A percentile compares a stretch with the other conserved stretches of the same genome.
These are phyloP conservation scores for Elegia similella DNA, from an alignment of 2,888 invertebrate genomes.

Conservation along the genomic window DNA sequence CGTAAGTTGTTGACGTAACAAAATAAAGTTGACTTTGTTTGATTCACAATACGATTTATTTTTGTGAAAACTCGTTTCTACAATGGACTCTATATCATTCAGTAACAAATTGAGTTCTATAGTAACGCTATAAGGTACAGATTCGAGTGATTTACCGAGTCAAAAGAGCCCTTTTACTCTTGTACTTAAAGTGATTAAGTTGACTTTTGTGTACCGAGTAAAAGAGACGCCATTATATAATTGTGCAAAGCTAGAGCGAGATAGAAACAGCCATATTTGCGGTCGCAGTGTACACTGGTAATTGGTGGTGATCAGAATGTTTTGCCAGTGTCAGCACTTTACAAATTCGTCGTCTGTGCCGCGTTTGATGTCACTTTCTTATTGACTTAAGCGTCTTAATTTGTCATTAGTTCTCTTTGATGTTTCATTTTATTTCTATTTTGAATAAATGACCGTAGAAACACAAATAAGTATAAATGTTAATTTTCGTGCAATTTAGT, in stretches of 20 bases:
- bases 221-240: conserved; percentile 38
- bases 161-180: conserved; percentile 29
- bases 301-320: conserved; percentile 78
- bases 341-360: conserved; percentile 66
- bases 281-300: conserved; percentile 66
- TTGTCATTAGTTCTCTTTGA: conserved; percentile 7
- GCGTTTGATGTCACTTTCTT: conserved; percentile 40
- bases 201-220: conserved; percentile 48
- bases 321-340: conserved; percentile 74
- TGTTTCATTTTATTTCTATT: background rate
- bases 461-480: background rate
- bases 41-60: background rate
- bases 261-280: conserved; percentile 46
- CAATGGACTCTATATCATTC: background rate
- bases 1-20: background rate
- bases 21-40: background rate
- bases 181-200: conserved; percentile 50
- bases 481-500: background rate
- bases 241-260: conserved; percentile 32
- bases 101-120: conserved; percentile 29
- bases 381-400: conserved; percentile 10
- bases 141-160: background rate
- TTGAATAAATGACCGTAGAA: background rate
- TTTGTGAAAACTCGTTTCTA: background rate
- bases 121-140: background rate